Evolutionary conservation across 2,888 invertebrate genomes (phyloP), one percentile per base, ranked within the genome.

Genomic region (Allacma fusca): DNA sequence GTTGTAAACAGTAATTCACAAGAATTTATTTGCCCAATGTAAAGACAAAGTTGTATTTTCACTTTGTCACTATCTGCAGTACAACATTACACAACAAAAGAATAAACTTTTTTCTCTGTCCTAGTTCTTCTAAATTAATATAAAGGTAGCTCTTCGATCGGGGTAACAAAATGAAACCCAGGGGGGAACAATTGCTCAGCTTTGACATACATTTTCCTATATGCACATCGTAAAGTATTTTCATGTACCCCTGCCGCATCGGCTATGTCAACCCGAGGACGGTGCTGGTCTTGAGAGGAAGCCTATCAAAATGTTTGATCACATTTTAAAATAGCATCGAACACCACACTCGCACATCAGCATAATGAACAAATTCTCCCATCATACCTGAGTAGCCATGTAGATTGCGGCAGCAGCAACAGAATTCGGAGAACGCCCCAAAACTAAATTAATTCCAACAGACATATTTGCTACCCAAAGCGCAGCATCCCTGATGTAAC

Each of bases 321-420:
- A 44, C 44, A n/a, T n/a, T n/a, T n/a, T n/a, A n/a, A n/a, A n/a
- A n/a, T n/a, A n/a, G n/a, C n/a, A n/a, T n/a, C n/a, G n/a, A n/a
- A n/a, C n/a, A n/a, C n/a, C n/a, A n/a, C n/a, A n/a, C n/a, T n/a
- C n/a, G n/a, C n/a, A n/a, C n/a, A n/a, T n/a, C n/a, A n/a, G n/a
- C n/a, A n/a, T n/a, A n/a, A n/a, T n/a, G n/a, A n/a, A n/a, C n/a
- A n/a, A n/a, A n/a, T n/a, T n/a, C n/a, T n/a, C n/a, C n/a, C n/a
- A n/a, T n/a, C n/a, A n/a, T n/a, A 62, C 62, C 24, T 62, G 62
- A 5, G 23, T 19, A 23, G n/a, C 62, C 62, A 62, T 62, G n/a
- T 62, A 62, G n/a, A 62, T 62, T 19, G 62, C 62, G 16, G 62
- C 62, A 23, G 23, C 62, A 24, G 62, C 62, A n/a, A 62, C 62